phyloP scores from a whole-genome alignment of 1,140 invertebrate genomes.

The Helicoverpa zea region DNA sequence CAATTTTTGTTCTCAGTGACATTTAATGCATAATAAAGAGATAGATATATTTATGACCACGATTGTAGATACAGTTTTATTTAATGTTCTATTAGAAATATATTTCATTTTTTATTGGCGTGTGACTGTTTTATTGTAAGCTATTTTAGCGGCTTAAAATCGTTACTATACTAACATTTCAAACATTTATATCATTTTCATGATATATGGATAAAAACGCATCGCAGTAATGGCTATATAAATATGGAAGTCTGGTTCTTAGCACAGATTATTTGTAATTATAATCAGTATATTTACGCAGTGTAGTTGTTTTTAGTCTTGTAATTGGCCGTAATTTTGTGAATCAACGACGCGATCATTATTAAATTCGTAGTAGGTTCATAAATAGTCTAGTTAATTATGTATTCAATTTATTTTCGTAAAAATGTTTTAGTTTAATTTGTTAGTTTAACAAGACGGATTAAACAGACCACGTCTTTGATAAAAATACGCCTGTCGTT shows the following conservation, averaged over 20 bases:
- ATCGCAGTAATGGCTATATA: neutral
- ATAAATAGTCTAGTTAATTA: neutral
- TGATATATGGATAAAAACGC: neutral
- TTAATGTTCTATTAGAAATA: neutral
- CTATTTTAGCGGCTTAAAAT: neutral
- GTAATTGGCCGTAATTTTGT: constrained; percentile 37
- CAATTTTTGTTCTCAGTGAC: constrained; percentile 67
- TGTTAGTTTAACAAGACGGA: neutral
- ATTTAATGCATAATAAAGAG: constrained; percentile 65
- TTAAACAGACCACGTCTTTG: no score
- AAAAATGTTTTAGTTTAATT: neutral
- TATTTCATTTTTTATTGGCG: neutral
- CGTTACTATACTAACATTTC: neutral
- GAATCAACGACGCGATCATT: constrained; percentile 31
- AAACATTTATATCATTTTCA: neutral
- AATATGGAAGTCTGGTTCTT: neutral
- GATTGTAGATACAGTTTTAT: constrained; percentile 6
- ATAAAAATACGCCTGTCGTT: neutral
- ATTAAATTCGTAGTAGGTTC: constrained; percentile 6
- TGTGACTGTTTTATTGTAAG: no score
- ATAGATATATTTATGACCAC: constrained; percentile 35
- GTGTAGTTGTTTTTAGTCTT: constrained; percentile 2
- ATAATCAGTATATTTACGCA: neutral
- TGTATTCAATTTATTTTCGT: constrained; percentile 9
- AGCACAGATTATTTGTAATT: constrained; percentile 26